Evolutionary conservation across 2,797 vertebrate genomes (phyloP).

Genomic region (Danio jaintianensis): DNA sequence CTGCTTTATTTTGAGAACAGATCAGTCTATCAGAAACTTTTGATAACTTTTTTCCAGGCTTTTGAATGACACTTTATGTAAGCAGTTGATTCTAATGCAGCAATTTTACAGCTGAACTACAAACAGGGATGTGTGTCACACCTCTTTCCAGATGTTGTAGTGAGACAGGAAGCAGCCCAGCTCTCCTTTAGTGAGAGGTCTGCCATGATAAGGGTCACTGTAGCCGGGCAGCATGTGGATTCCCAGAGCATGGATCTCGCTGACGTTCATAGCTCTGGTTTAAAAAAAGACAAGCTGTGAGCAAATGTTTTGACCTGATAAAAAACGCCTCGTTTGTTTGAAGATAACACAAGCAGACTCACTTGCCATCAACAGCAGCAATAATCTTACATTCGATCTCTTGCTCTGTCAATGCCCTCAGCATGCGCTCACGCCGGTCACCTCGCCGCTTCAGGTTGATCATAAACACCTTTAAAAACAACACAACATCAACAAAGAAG

Average conservation of each 20-base stretch:
- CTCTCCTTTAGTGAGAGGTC: constrained; percentile 91
- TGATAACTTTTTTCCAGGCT: not conserved
- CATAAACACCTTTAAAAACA: constrained; percentile 86
- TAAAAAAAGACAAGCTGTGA: constrained; percentile 2
- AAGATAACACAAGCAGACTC: constrained; percentile 64
- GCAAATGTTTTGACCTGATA: not conserved
- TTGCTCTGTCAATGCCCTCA: constrained; percentile 79
- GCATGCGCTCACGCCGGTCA: constrained; percentile 86
- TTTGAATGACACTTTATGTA: not conserved
- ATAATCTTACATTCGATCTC: constrained; percentile 81
- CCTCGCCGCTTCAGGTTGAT: constrained; percentile 85
- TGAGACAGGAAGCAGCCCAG: constrained; percentile 95
- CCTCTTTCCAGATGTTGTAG: constrained; percentile 92
- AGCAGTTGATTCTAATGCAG: not conserved
- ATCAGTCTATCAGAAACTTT: too few species aligned
- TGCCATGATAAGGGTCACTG: constrained; percentile 89
- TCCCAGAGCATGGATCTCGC: constrained; percentile 83
- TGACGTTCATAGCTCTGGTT: constrained; percentile 86
- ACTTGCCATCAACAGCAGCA: constrained; percentile 91
- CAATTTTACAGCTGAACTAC: not conserved
- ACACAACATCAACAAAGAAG: not conserved
- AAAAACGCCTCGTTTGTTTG: not conserved
- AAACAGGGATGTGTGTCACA: constrained; percentile 57
- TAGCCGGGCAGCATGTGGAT: constrained; percentile 93
- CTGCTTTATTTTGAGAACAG: too few species aligned